These are phyloP conservation scores for Drosophila diplacantha DNA, from an alignment of 2,888 invertebrate genomes.

Conservation along the genomic window DNA sequence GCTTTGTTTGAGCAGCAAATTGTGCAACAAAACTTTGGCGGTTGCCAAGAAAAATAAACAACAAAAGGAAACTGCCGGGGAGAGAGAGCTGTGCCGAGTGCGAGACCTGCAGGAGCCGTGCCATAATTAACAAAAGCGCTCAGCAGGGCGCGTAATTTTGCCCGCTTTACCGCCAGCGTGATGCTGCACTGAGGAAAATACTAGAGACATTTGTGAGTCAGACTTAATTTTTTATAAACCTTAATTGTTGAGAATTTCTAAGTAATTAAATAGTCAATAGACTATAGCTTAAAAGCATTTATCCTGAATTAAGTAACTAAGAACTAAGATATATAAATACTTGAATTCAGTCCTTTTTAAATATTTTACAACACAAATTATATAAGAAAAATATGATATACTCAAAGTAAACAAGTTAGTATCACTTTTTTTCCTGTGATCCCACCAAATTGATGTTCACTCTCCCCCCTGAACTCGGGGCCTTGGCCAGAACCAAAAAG, in stretches of 20 bases:
- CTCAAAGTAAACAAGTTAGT: not conserved
- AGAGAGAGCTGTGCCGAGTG: constrained; percentile 12
- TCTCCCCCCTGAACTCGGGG: constrained; percentile 5
- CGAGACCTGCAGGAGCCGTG: constrained; percentile 38
- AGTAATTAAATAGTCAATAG: too few species aligned
- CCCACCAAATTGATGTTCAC: constrained; percentile 43
- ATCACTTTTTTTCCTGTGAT: not conserved
- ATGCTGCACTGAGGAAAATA: constrained; percentile 6
- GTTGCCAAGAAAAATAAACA: constrained; percentile 48
- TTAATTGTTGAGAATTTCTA: not conserved
- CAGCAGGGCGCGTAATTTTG: constrained; percentile 67
- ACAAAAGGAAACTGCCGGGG: constrained; percentile 37
- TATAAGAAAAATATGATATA: not conserved
- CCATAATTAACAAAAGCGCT: constrained; percentile 67
- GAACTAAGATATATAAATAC: too few species aligned
- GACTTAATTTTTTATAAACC: not conserved
- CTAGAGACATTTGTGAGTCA: accelerated
- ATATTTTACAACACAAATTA: not conserved
- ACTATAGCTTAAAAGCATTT: not conserved
- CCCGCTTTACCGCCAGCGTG: constrained; percentile 51
- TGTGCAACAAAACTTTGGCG: constrained; percentile 68
- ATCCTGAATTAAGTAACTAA: too few species aligned
- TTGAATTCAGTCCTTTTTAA: too few species aligned
- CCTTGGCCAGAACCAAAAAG: constrained; percentile 45
- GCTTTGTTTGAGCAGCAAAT: constrained; percentile 66